Evolutionary conservation across 1,140 invertebrate species (phyloP).

Genomic region (Archegozetes longisetosus): DNA sequence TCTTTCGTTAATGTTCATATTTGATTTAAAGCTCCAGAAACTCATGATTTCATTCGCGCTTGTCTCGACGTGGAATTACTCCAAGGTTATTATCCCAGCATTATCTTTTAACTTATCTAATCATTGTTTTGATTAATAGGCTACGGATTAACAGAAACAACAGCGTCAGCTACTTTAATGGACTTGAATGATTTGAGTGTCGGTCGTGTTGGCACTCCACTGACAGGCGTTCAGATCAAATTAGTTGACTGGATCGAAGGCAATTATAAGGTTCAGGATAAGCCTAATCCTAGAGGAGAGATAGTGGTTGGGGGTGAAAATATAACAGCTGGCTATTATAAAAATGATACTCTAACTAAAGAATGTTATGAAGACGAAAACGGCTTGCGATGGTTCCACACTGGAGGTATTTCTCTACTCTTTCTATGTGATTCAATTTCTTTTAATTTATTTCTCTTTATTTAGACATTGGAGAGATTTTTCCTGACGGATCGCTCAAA

Average conservation of each 20-base stretch:
- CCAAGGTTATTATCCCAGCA: too few relatives aligned
- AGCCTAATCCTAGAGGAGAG: slow-evolving; percentile 37
- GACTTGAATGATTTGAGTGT: slow-evolving; percentile 22
- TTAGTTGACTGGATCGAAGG: slow-evolving; percentile 30
- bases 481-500: slow-evolving; percentile 77
- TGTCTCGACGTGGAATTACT: slow-evolving; percentile 79
- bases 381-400: slow-evolving; percentile 34
- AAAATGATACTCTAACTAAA: slow-evolving; percentile 35
- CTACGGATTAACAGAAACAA: slow-evolving; percentile 89
- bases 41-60: slow-evolving; percentile 83
- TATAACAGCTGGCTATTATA: slow-evolving; percentile 38
- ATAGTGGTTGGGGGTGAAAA: slow-evolving; percentile 38
- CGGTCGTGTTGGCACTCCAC: slow-evolving; percentile 37
- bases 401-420: slow-evolving; percentile 35
- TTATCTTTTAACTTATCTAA: too few relatives aligned
- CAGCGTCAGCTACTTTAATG: slow-evolving; percentile 28
- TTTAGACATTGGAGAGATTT: slow-evolving; percentile 75
- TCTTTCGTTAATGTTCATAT: too few relatives aligned
- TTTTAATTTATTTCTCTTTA: not conserved
- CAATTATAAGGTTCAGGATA: slow-evolving; percentile 34
- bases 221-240: slow-evolving; percentile 23
- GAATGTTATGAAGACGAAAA: slow-evolving; percentile 34
- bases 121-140: too few relatives aligned
- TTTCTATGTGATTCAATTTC: not conserved
- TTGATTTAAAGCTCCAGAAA: slow-evolving; percentile 84